Base-by-base conservation (phyloP, 2,888 invertebrate species). In the Gibbula magus region DNA sequence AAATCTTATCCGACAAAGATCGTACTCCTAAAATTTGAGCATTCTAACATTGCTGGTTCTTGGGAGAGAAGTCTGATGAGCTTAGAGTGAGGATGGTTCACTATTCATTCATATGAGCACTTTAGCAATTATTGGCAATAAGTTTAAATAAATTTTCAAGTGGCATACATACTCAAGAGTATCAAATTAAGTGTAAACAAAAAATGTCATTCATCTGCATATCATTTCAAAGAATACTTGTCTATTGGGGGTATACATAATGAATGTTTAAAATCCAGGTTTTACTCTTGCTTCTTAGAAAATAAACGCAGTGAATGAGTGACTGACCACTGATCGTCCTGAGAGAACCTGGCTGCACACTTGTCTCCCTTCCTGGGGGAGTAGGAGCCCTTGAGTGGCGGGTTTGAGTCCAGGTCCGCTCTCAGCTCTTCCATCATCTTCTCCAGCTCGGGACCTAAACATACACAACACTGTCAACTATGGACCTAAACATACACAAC, bases 261-360 rank as follows among this genome's bases (percentile, higher is more conserved):
- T n/a, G 22, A 66, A 66, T 29, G 29, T 29, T 22, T 32, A 66
- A 29, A 25, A 8, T 61, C 22, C 4, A 61, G 18, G 1, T 4
- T 8, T 29, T 1, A 61, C 1, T 13, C 13, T 22, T 1, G 1
- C 10, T 0, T 13, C 2, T 8, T 52, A 18, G 52, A 52, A 13
- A 45, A 10, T 45, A 10, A 13, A 1, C 1, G 4, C 3, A 35
- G 35, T 35, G 56, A 13, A 25, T 0, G 51, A 56, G 10, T 20
- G 29, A 79, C 86, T 70, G 79, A 92, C 99, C 99, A 99, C 90
- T 97, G 96, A 85, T 96, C 96, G 91, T 99, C 99, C 39, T 95
- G 94, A 95, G 90, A 90, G 93, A 97, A 99, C 91, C 96, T 95
- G 51, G 99, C 98, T 25, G 98, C 99, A 91, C 98, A 98, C 39